A percentile compares a stretch with the other conserved stretches of the same genome.
Conservation (phyloP, 2,888 invertebrate genomes). For the Furcula furcula region DNA sequence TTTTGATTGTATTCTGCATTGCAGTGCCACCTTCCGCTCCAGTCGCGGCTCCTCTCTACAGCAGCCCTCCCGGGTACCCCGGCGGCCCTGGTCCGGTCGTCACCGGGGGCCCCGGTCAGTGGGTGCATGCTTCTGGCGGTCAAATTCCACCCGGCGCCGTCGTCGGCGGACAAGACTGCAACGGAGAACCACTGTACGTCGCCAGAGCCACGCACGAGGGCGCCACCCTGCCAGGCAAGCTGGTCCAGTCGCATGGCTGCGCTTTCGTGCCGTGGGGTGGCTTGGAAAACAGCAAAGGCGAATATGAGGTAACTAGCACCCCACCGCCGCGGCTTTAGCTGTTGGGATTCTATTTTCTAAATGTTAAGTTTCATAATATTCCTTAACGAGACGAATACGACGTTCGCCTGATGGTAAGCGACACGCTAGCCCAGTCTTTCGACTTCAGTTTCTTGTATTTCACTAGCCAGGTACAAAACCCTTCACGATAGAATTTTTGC, state of each 20-base stretch:
- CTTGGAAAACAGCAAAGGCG: slow-evolving; percentile 86
- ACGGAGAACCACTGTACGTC: slow-evolving; percentile 84
- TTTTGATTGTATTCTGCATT: no score
- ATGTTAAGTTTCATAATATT: no score
- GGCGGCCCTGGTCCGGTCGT: slow-evolving; percentile 31
- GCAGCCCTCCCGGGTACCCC: slow-evolving; percentile 60
- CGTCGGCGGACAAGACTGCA: slow-evolving; percentile 82
- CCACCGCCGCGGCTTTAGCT: no score
- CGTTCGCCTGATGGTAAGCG: no score
- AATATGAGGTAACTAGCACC: slow-evolving; percentile 93
- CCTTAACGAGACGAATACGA: no score
- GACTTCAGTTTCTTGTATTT: no score
- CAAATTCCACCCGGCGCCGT: slow-evolving; percentile 88
- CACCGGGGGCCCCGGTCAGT: slow-evolving; percentile 60
- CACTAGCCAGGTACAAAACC: no score
- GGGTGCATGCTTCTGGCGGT: slow-evolving; percentile 83
- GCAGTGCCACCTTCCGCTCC: slow-evolving; percentile 59
- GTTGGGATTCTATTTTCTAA: no score
- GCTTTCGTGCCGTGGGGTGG: slow-evolving; percentile 93
- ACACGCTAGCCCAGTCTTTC: no score
- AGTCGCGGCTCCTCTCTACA: slow-evolving; percentile 56
- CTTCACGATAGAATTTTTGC: no score
- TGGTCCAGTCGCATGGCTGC: slow-evolving; percentile 88
- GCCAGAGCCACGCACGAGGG: slow-evolving; percentile 90
- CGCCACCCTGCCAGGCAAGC: slow-evolving; percentile 90